These are phyloP conservation scores for Saimiri boliviensis DNA, from an alignment of 2,113 vertebrate species.

Conservation along the genomic window DNA sequence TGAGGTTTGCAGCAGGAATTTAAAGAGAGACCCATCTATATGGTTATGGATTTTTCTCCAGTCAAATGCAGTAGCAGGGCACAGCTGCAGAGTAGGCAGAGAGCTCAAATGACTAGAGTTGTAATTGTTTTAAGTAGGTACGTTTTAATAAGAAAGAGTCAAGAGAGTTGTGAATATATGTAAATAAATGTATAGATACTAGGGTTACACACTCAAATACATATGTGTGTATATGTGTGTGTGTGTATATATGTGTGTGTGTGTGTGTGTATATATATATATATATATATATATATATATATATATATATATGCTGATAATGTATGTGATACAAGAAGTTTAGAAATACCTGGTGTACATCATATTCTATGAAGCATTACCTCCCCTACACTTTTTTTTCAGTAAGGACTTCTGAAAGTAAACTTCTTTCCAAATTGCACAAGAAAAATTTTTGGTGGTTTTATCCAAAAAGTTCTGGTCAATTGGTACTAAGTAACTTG, in stretches of 20 bases:
- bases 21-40: neutral
- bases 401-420: neutral
- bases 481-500: neutral
- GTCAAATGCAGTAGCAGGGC: neutral
- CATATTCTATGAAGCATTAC: neutral
- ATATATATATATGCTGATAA: neutral
- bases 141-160: neutral
- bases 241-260: accelerated
- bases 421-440: neutral
- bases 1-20: conserved; percentile 28
- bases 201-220: neutral
- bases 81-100: neutral
- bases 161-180: neutral
- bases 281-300: neutral
- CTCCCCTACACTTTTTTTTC: neutral
- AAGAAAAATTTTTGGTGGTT: neutral
- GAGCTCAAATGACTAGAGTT: neutral
- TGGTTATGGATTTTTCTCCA: neutral
- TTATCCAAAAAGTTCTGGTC: neutral
- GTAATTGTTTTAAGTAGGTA: neutral
- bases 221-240: neutral
- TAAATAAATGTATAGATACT: neutral
- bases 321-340: neutral
- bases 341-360: neutral
- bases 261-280: accelerated